Conservation (phyloP, 2,797 vertebrate genomes). For the Cottoperca gobio region DNA sequence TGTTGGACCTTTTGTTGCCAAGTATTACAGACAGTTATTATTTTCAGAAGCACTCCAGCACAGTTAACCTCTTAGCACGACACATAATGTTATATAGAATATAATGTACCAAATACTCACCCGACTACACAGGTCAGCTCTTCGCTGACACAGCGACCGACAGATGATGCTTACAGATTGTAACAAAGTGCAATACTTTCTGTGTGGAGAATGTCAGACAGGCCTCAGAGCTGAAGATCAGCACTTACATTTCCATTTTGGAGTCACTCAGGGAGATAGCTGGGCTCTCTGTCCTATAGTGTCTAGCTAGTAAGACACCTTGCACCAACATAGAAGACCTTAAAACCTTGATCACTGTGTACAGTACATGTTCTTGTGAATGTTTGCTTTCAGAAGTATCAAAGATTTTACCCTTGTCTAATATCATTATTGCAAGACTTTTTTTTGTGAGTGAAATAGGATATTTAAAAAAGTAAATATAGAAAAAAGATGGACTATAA, state of each 20-base stretch:
- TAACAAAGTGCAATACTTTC: constrained; percentile 75
- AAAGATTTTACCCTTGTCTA: constrained; percentile 82
- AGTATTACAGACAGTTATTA: constrained; percentile 48
- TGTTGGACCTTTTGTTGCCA: constrained; percentile 51
- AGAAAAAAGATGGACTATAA: constrained; percentile 76
- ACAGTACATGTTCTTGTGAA: constrained; percentile 88
- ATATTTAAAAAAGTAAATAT: constrained; percentile 66
- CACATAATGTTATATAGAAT: constrained; percentile 34
- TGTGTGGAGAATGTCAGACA: constrained; percentile 55
- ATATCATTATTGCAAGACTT: constrained; percentile 76
- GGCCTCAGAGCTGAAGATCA: constrained; percentile 51
- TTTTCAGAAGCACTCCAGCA: constrained; percentile 76
- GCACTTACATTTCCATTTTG: constrained; percentile 65
- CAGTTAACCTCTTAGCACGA: constrained; percentile 45
- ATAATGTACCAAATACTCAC: constrained; percentile 61
- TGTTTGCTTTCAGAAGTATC: constrained; percentile 87
- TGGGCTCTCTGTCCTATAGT: constrained; percentile 84
- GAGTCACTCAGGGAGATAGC: constrained; percentile 88
- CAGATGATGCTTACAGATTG: constrained; percentile 63
- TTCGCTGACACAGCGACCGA: constrained; percentile 33
- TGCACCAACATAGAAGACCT: constrained; percentile 84
- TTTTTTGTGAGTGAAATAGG: constrained; percentile 68
- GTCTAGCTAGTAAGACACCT: constrained; percentile 80
- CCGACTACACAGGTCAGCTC: constrained; percentile 46
- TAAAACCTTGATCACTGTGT: constrained; percentile 91